Evolutionary conservation across 2,113 vertebrate genomes (phyloP).

Genomic region (Telmatochromis sp.): DNA sequence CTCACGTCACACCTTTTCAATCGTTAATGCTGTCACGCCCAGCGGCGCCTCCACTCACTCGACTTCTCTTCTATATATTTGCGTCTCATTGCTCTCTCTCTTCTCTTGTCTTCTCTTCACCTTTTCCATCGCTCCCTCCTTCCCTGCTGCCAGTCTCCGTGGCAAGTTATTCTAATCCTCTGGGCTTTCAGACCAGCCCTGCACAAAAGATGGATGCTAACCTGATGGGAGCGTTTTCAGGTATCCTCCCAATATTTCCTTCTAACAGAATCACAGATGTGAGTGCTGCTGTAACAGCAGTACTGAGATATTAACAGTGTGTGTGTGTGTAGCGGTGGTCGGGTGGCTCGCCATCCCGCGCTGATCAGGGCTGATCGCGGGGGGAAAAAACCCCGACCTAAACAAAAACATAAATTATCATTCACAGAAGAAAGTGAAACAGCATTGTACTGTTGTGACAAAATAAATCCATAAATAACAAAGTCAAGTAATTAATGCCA

Average conservation of each 20-base stretch:
- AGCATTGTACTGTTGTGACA: no score
- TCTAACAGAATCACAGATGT: background rate
- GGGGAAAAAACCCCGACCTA: no score
- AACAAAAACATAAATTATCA: no score
- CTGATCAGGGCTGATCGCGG: no score
- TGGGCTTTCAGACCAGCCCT: conserved; percentile 26
- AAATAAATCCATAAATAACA: no score
- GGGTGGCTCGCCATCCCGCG: no score
- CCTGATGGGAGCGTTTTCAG: conserved; percentile 45
- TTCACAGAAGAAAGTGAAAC: no score
- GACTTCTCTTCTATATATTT: background rate
- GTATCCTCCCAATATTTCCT: background rate
- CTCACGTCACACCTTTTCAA: background rate
- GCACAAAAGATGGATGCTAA: conserved; percentile 44
- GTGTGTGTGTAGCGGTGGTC: background rate
- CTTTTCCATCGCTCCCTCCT: background rate
- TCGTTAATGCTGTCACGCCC: background rate
- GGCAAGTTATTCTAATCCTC: conserved; percentile 47
- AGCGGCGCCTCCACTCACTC: background rate
- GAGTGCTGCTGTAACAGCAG: background rate
- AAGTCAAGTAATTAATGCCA: no score
- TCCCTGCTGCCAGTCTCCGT: conserved; percentile 33
- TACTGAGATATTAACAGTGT: background rate
- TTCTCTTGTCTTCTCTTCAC: background rate
- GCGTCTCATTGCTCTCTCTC: background rate